Base-by-base conservation (phyloP, 2,797 vertebrate species). In the Anniella stebbinsi region DNA sequence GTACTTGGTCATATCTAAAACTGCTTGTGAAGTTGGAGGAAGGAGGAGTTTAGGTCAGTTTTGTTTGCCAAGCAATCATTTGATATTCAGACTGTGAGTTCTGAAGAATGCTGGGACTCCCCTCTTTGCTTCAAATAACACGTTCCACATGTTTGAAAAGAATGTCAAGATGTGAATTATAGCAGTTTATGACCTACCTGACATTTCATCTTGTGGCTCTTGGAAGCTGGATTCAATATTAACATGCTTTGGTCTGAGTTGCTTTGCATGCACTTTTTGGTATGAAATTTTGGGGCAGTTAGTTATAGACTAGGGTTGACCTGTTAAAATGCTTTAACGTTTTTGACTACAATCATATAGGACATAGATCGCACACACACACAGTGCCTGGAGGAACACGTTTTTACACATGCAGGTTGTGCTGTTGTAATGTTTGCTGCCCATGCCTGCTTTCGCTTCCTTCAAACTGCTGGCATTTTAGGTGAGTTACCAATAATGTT, bases 101-200 rank as follows among this genome's bases (percentile, higher is more conserved):
- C 90, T 96, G 93, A 88, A 89, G 87, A 87, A 76, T 89, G 84
- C 80, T 93, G 75, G 21, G 86, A 82, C 0, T 89, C 80, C 90
- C 91, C 9, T 82, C 57, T 89, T 88, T 92, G 92, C 86, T 93
- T 88, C 83, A 63, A 92, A 89, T 96, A 96, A 97, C 96, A 92
- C 4, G 75, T 97, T 96, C 96, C 97, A 97, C 86, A 77, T 96
- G 96, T 93, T 84, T 86, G 57, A 69, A 96, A 97, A 97, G 91
- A 81, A 93, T 82, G 97, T 96, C 95, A 97, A 94, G 95, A 96
- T 97, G 95, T 96, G 95, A 85, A 89, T 92, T 90, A 80, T 90
- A 75, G 87, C 93, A 25, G 57, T 92, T 95, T 92, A 92, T 95
- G 95, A 96, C 93, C 95, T 95, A 93, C 72, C 87, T 95, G 94